Conservation (phyloP, 2,797 vertebrate species). For the Aplochiton taeniatus region DNA sequence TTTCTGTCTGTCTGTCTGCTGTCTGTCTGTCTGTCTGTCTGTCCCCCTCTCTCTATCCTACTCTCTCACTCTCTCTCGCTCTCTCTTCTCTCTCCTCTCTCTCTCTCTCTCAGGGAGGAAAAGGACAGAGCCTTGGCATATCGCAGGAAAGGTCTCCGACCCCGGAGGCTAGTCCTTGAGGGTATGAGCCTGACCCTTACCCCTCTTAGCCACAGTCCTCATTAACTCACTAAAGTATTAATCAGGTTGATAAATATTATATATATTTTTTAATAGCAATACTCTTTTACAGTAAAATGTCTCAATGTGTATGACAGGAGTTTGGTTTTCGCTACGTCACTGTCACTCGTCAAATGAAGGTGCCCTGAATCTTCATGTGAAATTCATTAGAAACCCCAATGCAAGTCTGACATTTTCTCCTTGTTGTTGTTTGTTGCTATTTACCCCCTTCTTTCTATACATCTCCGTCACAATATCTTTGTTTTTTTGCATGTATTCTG, state of each 20-base stretch:
- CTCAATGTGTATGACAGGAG: not conserved
- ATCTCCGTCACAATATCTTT: no score
- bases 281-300: no score
- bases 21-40: conserved; percentile 12
- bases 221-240: not conserved
- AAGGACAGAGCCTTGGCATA: conserved; percentile 89
- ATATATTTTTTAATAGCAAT: no score
- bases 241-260: no score
- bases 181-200: conserved; percentile 73
- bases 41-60: not conserved
- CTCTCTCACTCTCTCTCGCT: not conserved
- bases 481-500: no score
- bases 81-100: conserved; percentile 25
- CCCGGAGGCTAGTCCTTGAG: conserved; percentile 90
- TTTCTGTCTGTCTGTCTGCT: not conserved
- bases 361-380: no score
- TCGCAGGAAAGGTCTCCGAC: conserved; percentile 93
- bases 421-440: not conserved
- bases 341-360: not conserved
- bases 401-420: not conserved
- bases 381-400: no score
- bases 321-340: not conserved
- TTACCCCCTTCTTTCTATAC: not conserved
- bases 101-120: conserved; percentile 84
- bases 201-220: not conserved